phyloP scores from a whole-genome alignment of 1,140 invertebrate genomes.

The Leptinotarsa texana region DNA sequence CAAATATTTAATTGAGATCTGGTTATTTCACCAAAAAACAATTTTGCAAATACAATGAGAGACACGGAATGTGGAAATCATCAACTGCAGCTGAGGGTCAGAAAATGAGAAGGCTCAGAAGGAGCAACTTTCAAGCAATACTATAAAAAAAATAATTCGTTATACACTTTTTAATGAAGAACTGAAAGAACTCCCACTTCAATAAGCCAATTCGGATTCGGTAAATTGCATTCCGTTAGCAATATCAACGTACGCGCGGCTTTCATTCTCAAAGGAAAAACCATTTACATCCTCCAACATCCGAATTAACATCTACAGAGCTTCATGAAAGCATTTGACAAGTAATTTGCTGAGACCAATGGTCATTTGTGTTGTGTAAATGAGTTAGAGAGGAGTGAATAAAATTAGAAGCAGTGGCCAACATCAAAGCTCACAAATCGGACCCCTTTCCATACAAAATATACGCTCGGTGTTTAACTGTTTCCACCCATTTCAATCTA shows the following conservation, averaged over 20 bases:
- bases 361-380: slow-evolving; percentile 56
- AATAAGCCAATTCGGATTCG: no score
- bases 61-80: no score
- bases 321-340: slow-evolving; percentile 55
- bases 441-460: slow-evolving; percentile 31
- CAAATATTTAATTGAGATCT: no score
- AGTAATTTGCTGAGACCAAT: slow-evolving; percentile 56
- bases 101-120: no score
- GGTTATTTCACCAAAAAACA: no score
- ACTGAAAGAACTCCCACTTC: no score
- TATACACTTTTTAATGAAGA: no score
- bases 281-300: slow-evolving; percentile 40
- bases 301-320: slow-evolving; percentile 50
- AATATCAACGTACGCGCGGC: slow-evolving; percentile 16
- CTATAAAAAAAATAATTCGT: no score
- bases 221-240: background rate
- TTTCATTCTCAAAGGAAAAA: background rate
- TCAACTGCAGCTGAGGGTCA: no score
- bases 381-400: slow-evolving; percentile 54
- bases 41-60: no score
- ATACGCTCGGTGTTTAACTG: slow-evolving; percentile 10
- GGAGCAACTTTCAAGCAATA: no score
- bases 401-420: slow-evolving; percentile 54
- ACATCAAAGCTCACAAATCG: slow-evolving; percentile 48
- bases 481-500: slow-evolving; percentile 23